A percentile compares a stretch with the other conserved stretches of the same genome.
phyloP scores from a whole-genome alignment of 2,113 vertebrate genomes.

The Synodontis membranacea region DNA sequence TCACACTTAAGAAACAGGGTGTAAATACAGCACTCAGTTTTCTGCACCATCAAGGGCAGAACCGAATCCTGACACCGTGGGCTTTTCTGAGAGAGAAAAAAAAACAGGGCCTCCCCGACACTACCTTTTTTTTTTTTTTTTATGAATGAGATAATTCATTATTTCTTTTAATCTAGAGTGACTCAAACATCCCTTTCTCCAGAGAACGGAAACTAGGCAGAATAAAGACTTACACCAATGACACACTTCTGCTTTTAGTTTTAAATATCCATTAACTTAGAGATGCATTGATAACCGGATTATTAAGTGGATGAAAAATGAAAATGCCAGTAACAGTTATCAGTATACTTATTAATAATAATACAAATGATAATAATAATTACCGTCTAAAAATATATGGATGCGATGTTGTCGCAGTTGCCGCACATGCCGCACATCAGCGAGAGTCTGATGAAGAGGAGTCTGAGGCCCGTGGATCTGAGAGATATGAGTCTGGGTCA shows the following conservation, averaged over 20 bases:
- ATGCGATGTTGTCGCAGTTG: constrained; percentile 70
- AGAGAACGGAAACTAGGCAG: background rate
- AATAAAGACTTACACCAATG: background rate
- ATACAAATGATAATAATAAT: background rate
- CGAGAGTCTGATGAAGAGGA: constrained; percentile 96
- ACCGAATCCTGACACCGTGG: background rate
- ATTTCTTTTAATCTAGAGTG: background rate
- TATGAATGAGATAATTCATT: background rate
- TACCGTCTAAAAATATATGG: background rate
- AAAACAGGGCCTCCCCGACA: background rate
- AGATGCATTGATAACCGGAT: background rate
- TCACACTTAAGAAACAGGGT: background rate
- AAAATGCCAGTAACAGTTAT: background rate
- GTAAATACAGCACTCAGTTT: background rate
- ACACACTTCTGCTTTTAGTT: constrained; percentile 15
- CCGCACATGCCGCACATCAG: constrained; percentile 96
- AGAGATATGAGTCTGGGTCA: constrained; percentile 96
- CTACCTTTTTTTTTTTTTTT: background rate
- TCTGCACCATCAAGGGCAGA: background rate
- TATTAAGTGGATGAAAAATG: background rate
- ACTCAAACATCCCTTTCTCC: background rate
- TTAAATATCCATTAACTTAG: background rate
- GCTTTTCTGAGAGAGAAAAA: background rate
- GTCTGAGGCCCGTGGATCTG: constrained; percentile 87
- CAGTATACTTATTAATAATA: background rate